Conservation (phyloP, 2,113 vertebrate genomes). For the Spea bombifrons region DNA sequence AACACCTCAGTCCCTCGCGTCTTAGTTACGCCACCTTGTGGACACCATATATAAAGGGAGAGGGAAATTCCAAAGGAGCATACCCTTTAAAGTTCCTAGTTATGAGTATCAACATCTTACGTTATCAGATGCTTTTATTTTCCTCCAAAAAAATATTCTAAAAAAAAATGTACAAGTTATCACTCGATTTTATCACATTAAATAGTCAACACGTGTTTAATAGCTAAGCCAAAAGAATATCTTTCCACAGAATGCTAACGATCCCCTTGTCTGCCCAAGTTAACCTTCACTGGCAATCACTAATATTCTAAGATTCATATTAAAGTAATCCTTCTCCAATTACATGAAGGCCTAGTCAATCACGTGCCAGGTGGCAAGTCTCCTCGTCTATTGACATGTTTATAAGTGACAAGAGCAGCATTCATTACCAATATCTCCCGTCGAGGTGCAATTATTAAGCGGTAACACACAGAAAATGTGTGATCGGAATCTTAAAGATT, state of each 20-base stretch:
- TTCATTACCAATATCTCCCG: slow-evolving; percentile 21
- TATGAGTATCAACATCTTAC: too few relatives aligned
- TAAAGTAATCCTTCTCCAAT: slow-evolving; percentile 3
- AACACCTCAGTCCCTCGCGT: too few relatives aligned
- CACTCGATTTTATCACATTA: neutral
- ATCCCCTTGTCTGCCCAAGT: too few relatives aligned
- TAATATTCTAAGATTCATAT: neutral
- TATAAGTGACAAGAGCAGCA: neutral
- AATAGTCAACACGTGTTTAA: neutral
- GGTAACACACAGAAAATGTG: slow-evolving; percentile 4
- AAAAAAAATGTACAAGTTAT: neutral
- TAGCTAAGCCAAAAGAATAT: neutral
- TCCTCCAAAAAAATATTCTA: neutral
- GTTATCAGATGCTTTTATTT: neutral
- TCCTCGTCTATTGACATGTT: neutral
- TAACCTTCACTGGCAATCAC: too few relatives aligned
- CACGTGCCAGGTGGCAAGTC: neutral
- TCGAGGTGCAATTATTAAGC: slow-evolving; percentile 19
- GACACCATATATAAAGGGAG: too few relatives aligned
- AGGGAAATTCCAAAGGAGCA: too few relatives aligned
- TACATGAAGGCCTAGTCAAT: neutral
- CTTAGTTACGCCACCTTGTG: too few relatives aligned
- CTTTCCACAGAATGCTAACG: too few relatives aligned
- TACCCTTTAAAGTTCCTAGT: too few relatives aligned
- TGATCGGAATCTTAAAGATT: slow-evolving; percentile 8